Evolutionary conservation across 2,113 vertebrate genomes (phyloP).

Genomic region (Phrynosoma blainvillii): DNA sequence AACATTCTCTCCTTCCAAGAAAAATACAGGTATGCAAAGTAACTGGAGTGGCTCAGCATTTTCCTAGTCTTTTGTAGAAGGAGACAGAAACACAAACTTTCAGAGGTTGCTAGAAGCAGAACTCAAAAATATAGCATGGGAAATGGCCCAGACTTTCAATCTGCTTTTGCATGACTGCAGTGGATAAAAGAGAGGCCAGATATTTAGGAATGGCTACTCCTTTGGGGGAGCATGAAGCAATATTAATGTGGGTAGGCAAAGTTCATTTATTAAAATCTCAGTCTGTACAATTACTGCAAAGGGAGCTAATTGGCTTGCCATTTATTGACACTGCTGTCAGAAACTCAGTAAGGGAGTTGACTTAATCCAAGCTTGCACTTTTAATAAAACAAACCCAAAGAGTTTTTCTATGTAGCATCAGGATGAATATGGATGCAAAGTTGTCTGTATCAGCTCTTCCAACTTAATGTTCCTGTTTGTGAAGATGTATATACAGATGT

Average conservation of each 20-base stretch:
- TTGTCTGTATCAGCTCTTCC: slow-evolving; percentile 42
- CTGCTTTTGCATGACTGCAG: not conserved
- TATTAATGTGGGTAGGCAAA: not conserved
- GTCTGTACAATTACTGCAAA: not conserved
- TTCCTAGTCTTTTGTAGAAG: not conserved
- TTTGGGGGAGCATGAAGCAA: not conserved
- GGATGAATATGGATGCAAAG: not conserved
- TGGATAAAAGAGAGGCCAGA: not conserved
- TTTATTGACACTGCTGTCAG: not conserved
- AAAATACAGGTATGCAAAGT: not conserved
- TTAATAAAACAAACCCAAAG: not conserved
- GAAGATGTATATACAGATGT: not conserved
- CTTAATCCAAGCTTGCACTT: not conserved
- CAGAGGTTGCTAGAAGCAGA: not conserved
- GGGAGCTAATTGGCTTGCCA: not conserved
- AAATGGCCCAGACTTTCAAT: not conserved
- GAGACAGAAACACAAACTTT: not conserved
- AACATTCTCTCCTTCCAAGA: not conserved
- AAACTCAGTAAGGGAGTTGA: not conserved
- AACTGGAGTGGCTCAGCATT: not conserved
- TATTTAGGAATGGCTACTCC: not conserved
- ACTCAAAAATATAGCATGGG: not conserved
- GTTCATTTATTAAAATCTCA: not conserved
- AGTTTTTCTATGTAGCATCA: slow-evolving; percentile 25
- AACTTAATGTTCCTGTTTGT: slow-evolving; percentile 26